These are phyloP conservation scores for Periparus ater DNA, from an alignment of 2,797 vertebrate genomes.

Conservation along the genomic window DNA sequence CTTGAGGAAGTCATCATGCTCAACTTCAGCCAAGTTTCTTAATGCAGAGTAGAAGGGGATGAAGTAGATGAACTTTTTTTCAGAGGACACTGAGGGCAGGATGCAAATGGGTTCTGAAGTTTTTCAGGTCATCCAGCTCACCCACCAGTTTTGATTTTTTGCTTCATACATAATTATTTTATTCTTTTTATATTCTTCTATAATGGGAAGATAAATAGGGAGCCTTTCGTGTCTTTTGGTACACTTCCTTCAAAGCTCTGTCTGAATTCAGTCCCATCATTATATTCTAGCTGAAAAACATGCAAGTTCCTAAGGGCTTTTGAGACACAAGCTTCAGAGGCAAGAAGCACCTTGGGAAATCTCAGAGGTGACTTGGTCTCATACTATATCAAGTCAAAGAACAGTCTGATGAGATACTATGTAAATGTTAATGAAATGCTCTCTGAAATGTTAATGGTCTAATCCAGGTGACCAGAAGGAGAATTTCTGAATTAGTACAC, in stretches of 20 bases:
- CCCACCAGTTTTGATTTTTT: not conserved
- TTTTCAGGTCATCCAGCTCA: not conserved
- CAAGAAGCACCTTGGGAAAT: constrained; percentile 44
- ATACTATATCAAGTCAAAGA: constrained; percentile 29
- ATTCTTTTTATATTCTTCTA: not conserved
- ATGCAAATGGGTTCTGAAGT: not conserved
- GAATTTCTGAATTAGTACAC: not conserved
- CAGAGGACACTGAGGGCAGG: not conserved
- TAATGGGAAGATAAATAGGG: not conserved
- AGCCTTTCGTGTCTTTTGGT: constrained; percentile 1
- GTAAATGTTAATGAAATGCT: constrained; percentile 60
- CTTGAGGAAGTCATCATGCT: not conserved
- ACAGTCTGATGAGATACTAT: constrained; percentile 26
- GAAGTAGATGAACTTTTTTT: not conserved
- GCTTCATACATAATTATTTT: not conserved
- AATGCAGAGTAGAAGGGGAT: not conserved
- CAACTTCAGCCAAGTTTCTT: not conserved
- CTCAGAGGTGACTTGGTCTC: constrained; percentile 31
- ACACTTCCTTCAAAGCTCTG: constrained; percentile 12
- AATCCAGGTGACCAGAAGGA: constrained; percentile 39
- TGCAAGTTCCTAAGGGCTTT: not conserved
- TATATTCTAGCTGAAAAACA: constrained; percentile 36
- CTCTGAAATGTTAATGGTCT: constrained; percentile 50
- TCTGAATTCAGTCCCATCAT: not conserved
- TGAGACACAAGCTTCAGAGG: constrained; percentile 33